Evolutionary conservation across 2,797 vertebrate species (phyloP), one percentile per base, ranked within the genome.

Genomic region (Liparis tanakae): DNA sequence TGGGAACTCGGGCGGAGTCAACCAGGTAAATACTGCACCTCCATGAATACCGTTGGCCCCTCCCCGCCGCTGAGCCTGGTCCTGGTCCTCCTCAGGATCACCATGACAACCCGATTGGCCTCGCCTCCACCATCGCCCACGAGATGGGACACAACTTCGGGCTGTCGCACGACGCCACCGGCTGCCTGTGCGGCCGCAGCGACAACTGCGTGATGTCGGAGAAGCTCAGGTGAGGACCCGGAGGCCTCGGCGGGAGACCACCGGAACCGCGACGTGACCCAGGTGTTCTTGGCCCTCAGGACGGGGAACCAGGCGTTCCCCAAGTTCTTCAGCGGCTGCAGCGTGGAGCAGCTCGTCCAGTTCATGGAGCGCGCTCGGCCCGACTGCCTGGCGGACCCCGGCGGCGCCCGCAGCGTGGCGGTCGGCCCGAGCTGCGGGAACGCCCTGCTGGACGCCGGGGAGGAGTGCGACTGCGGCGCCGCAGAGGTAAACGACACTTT

Each of bases 91-190:
- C n/a, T 6, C 46, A 99, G 97, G 97, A 98, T 79, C 96, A 98
- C 88, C 93, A 92, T 13, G 0, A 0, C 0, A 95, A 92, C 85
- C 89, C 93, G 0, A 70, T 97, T 0, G 96, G 96, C 0, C 93
- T 97, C 6, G 97, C 97, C 0, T 95, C 96, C 65, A 99, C 97
- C 71, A 90, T 99, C 58, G 96, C 97, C 25, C 97, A 99, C 0
- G 97, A 99, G 93, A 95, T 99, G 96, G 97, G 97, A 6, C 97
- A 99, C 89, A 98, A 97, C 74, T 91, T 99, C 60, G 97, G 97
- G 34, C 87, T 99, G 94, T 94, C 94, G n/a, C 97, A 98, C 0
- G 97, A 99, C 0, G 72, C 87, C 0, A 17, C 51, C 0, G 81
- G 83, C 15, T 99, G 97, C 69, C 76, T 7, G 56, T 99, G 97